A percentile compares a stretch with the other conserved stretches of the same genome.
phyloP scores from a whole-genome alignment of 2,797 vertebrate species.

The Sciurus vulgaris region DNA sequence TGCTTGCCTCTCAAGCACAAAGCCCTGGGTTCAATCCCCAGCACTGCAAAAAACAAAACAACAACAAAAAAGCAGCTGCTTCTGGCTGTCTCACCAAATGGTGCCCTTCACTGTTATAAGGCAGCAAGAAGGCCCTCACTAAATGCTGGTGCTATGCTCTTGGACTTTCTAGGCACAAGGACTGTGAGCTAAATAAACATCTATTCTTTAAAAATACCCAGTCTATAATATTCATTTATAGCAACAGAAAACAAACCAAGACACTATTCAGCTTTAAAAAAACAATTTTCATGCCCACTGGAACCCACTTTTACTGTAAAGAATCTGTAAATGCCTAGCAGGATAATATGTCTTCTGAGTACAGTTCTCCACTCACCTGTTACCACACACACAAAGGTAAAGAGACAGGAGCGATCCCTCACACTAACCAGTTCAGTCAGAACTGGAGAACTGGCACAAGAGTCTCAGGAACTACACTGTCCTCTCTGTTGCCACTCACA shows the following conservation, averaged over 20 bases:
- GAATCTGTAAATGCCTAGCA: not conserved
- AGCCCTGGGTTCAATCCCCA: too few relatives aligned
- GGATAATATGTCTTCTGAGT: not conserved
- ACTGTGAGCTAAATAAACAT: too few relatives aligned
- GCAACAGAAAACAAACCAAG: not conserved
- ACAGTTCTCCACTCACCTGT: not conserved
- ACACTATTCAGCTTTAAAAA: not conserved
- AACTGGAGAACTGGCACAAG: not conserved
- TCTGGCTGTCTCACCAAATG: not conserved
- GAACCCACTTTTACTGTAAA: not conserved
- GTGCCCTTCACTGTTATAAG: not conserved
- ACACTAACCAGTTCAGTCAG: rapidly evolving
- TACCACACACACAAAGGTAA: not conserved
- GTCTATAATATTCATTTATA: not conserved
- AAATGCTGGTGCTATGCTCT: not conserved
- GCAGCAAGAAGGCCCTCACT: not conserved
- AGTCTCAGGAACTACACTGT: not conserved
- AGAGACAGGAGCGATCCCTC: not conserved
- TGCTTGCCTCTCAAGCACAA: too few relatives aligned
- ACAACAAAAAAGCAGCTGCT: not conserved
- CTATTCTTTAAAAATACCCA: not conserved
- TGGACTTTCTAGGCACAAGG: not conserved
- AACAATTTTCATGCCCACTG: not conserved
- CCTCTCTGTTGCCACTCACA: not conserved
- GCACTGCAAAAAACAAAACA: too few relatives aligned